A percentile compares a stretch with the other conserved stretches of the same genome.
Evolutionary conservation across 1,140 invertebrate genomes (phyloP).

Genomic region (Dendrolimus kikuchii): DNA sequence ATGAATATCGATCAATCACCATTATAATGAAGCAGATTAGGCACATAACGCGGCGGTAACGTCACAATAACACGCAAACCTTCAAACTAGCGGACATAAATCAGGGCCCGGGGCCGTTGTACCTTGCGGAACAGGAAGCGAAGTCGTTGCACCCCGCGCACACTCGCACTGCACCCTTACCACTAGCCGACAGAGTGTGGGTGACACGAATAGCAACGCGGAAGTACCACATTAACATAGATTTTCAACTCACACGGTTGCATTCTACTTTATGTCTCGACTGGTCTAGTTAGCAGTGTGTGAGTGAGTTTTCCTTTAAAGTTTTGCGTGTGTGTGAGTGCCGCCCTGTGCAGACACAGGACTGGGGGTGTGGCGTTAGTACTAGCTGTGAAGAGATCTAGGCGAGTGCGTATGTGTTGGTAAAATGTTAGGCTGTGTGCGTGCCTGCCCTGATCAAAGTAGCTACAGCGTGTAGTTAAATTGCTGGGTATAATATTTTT

Average conservation of each 20-base stretch:
- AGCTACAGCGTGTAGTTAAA: constrained; percentile 32
- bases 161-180: constrained; percentile 21
- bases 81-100: constrained; percentile 56
- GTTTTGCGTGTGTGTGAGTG: constrained; percentile 34
- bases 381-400: constrained; percentile 31
- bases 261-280: constrained; percentile 16
- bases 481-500: constrained; percentile 1
- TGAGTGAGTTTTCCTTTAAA: constrained; percentile 32
- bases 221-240: constrained; percentile 60
- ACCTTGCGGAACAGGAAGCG: constrained; percentile 58
- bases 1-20: neutral
- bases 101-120: constrained; percentile 55
- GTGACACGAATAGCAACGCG: constrained; percentile 56
- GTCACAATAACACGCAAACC: constrained; percentile 63
- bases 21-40: neutral
- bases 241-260: constrained; percentile 42
- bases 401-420: constrained; percentile 26
- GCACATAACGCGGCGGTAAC: constrained; percentile 32
- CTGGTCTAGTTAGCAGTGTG: constrained; percentile 25
- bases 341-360: constrained; percentile 38
- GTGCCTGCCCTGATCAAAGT: constrained; percentile 33
- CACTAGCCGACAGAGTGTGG: constrained; percentile 22
- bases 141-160: constrained; percentile 63
- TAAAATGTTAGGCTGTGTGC: constrained; percentile 29
- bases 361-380: constrained; percentile 46